These are phyloP conservation scores for Hiodon tergisus DNA, from an alignment of 2,113 vertebrate genomes.

Conservation along the genomic window DNA sequence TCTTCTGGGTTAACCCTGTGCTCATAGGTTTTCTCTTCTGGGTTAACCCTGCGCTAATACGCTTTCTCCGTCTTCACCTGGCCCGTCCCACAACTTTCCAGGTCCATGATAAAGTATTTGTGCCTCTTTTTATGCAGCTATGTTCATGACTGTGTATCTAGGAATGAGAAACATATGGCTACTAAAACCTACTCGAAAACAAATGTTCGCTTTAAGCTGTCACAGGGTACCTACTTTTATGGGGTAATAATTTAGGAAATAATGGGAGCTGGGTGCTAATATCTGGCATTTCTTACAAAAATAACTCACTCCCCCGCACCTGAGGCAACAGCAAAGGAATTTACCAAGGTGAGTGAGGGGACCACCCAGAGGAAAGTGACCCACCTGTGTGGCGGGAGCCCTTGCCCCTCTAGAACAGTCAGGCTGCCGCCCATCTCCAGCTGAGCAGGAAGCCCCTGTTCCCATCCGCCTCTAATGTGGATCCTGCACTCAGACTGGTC, in stretches of 20 bases:
- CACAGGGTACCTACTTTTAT: conserved; percentile 47
- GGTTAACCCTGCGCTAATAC: neutral
- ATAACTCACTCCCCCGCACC: conserved; percentile 38
- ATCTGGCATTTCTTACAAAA: conserved; percentile 46
- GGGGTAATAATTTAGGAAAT: conserved; percentile 50
- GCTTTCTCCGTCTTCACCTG: neutral
- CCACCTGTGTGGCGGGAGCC: conserved; percentile 30
- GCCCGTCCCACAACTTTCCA: conserved; percentile 32
- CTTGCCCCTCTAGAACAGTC: conserved; percentile 1
- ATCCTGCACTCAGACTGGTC: neutral
- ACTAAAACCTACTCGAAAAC: conserved; percentile 43
- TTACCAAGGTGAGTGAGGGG: conserved; percentile 36
- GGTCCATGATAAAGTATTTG: conserved; percentile 40
- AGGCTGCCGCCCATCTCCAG: conserved; percentile 16
- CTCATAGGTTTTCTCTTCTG: conserved; percentile 16
- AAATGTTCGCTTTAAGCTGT: conserved; percentile 50
- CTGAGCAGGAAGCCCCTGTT: conserved; percentile 25
- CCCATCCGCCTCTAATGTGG: conserved; percentile 4
- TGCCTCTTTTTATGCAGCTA: conserved; percentile 30
- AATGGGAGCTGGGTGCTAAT: conserved; percentile 50
- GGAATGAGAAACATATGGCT: conserved; percentile 49
- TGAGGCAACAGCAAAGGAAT: conserved; percentile 47
- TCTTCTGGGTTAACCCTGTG: neutral
- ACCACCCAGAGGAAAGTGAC: conserved; percentile 39
- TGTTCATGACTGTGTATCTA: conserved; percentile 35